Evolutionary conservation across 2,888 invertebrate genomes (phyloP).

Genomic region (Pollenia griseotomentosa): DNA sequence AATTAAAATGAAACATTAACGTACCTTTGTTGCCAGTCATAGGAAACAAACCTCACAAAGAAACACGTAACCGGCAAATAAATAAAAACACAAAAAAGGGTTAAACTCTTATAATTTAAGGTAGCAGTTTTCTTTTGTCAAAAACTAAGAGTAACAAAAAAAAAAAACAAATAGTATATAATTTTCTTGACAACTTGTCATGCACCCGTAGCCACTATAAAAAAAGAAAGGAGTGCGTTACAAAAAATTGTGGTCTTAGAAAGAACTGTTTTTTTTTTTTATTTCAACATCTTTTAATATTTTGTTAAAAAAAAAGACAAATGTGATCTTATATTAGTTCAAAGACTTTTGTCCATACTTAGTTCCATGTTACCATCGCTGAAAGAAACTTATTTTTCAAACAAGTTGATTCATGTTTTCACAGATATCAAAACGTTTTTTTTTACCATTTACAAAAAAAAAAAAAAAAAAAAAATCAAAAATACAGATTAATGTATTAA

Average conservation of each 20-base stretch:
- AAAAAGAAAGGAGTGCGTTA: slow-evolving; percentile 8
- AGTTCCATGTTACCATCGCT: too few relatives aligned
- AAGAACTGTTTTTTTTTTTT: background rate
- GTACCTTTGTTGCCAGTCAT: background rate
- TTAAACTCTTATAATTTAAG: slow-evolving; percentile 61
- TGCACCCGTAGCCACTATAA: slow-evolving; percentile 40
- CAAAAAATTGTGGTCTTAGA: background rate
- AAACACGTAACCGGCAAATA: slow-evolving; percentile 8
- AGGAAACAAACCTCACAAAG: slow-evolving; percentile 33
- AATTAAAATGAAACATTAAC: slow-evolving; percentile 60
- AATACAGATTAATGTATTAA: too few relatives aligned
- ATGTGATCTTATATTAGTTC: too few relatives aligned
- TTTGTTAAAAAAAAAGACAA: too few relatives aligned
- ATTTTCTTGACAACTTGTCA: slow-evolving; percentile 52
- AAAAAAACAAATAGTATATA: slow-evolving; percentile 35
- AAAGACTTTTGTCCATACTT: too few relatives aligned
- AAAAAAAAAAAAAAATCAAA: too few relatives aligned
- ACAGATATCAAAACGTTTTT: too few relatives aligned
- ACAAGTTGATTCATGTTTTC: too few relatives aligned
- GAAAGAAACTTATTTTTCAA: too few relatives aligned
- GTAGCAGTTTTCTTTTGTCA: slow-evolving; percentile 28
- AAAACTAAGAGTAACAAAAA: background rate
- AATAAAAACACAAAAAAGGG: slow-evolving; percentile 51
- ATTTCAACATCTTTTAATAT: too few relatives aligned
- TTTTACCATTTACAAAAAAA: too few relatives aligned